A percentile compares a stretch with the other conserved stretches of the same genome.
phyloP scores from a whole-genome alignment of 2,888 invertebrate species.

The Drosophila paramelanica region DNA sequence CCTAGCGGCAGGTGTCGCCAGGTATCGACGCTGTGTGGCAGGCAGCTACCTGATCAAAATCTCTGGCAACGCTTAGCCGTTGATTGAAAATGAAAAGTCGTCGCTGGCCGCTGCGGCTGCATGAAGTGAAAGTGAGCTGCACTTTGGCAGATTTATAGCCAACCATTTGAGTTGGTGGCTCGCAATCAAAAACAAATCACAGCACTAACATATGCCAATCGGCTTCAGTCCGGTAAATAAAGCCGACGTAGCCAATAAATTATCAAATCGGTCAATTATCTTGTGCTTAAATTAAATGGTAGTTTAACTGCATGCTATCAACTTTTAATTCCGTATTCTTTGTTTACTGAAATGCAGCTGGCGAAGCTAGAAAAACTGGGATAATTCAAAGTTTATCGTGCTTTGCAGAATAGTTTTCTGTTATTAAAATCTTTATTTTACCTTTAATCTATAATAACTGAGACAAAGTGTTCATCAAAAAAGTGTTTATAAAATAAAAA shows the following conservation, averaged over 20 bases:
- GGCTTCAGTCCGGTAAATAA: slow-evolving; percentile 13
- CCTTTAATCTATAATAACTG: no score
- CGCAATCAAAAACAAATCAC: slow-evolving; percentile 56
- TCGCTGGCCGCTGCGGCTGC: slow-evolving; percentile 29
- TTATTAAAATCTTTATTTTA: no score
- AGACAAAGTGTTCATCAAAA: no score
- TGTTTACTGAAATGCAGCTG: neutral
- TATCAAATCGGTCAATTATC: slow-evolving; percentile 4
- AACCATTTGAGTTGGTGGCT: slow-evolving; percentile 35
- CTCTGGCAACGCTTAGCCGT: slow-evolving; percentile 35
- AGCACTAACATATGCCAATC: slow-evolving; percentile 63
- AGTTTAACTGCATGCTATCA: slow-evolving; percentile 22
- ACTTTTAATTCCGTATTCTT: slow-evolving; percentile 1
- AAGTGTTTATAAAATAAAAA: no score
- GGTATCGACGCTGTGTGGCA: slow-evolving; percentile 53
- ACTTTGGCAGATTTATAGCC: slow-evolving; percentile 53
- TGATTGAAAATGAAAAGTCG: slow-evolving; percentile 71
- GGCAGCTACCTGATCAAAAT: slow-evolving; percentile 53
- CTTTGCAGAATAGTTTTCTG: no score
- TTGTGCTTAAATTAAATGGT: slow-evolving; percentile 15
- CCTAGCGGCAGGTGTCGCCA: slow-evolving; percentile 62
- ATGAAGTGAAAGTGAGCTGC: slow-evolving; percentile 65
- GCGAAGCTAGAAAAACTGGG: no score
- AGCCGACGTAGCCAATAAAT: slow-evolving; percentile 26
- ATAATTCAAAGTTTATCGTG: no score